Percentiles rank a stretch among this genome's conserved stretches.
Conservation (phyloP, 2,797 vertebrate species). For the Natrix natrix region DNA sequence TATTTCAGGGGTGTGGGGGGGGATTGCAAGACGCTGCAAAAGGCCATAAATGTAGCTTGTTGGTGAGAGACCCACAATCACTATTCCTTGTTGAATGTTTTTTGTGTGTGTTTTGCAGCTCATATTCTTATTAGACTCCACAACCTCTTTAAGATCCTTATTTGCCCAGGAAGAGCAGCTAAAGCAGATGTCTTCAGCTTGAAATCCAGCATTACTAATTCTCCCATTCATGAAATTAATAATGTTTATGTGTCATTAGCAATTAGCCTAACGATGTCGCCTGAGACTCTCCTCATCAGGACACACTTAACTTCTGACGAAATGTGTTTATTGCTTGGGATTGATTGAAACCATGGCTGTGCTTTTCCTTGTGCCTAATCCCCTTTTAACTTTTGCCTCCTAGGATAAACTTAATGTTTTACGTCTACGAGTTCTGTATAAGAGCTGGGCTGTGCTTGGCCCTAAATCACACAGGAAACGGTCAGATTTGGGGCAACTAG, state of each 20-base stretch:
- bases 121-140: background rate
- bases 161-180: slow-evolving; percentile 7
- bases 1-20: background rate
- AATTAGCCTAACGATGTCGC: slow-evolving; percentile 50
- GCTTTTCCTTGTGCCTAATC: background rate
- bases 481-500: background rate
- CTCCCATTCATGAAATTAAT: slow-evolving; percentile 34
- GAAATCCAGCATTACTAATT: slow-evolving; percentile 47
- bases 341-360: background rate
- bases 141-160: background rate
- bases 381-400: background rate
- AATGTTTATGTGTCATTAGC: slow-evolving; percentile 39
- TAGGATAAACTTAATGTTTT: background rate
- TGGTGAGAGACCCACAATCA: background rate
- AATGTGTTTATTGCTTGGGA: background rate
- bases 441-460: background rate
- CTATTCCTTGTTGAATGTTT: background rate
- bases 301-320: background rate
- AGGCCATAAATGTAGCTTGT: background rate
- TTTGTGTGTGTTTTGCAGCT: background rate
- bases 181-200: slow-evolving; percentile 25
- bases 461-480: background rate
- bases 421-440: background rate
- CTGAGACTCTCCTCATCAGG: background rate
- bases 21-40: background rate